Base-by-base conservation (phyloP, 2,888 invertebrate genomes). In the Erebia epiphron region DNA sequence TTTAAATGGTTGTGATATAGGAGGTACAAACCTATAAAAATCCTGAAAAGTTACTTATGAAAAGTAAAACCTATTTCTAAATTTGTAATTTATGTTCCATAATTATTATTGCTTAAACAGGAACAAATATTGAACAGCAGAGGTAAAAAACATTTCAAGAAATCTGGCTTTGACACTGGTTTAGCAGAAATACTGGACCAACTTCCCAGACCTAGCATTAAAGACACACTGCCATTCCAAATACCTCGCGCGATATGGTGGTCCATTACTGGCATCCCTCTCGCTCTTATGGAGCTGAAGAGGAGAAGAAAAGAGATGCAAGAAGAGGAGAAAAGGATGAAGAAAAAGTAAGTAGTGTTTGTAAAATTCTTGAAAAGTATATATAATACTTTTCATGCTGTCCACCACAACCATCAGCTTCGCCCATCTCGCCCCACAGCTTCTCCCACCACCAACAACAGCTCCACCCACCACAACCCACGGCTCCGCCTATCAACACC, bases 201-300 rank as follows among this genome's bases (percentile, higher is more conserved):
- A 81, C 94, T 97, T 64, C 96, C 97, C 1, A 94, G 95, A 79
- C 97, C 97, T 2, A 96, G 96, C 77, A 86, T 96, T 76, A 94
- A 94, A 82, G 96, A 98, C 82, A 97, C 97, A 1, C 88, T 98
- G 78, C 98, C 98, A 0, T 96, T 97, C 83, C 98, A 98, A 94
- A 95, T 98, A 81, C 96, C 97, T 0, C 86, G 95, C 76, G 94
- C 95, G 76, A 88, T 96, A 46, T 96, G 96, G 95, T 92, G 94
- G 84, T 84, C 94, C 14, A 88, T 96, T 14, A 90, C 94, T 1
- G 94, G 94, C 18, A 84, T 96, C 69, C 97, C 96, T 0, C 84
- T 82, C 3, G 82, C 80, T 0, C 80, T 92, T 1, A 77, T 83
- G 57, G 89, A 89, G 66, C 75, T 87, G 5, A 86, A 83, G 67